Base-by-base conservation (phyloP, 1,140 invertebrate genomes). In the Anagrus nilaparvatae region DNA sequence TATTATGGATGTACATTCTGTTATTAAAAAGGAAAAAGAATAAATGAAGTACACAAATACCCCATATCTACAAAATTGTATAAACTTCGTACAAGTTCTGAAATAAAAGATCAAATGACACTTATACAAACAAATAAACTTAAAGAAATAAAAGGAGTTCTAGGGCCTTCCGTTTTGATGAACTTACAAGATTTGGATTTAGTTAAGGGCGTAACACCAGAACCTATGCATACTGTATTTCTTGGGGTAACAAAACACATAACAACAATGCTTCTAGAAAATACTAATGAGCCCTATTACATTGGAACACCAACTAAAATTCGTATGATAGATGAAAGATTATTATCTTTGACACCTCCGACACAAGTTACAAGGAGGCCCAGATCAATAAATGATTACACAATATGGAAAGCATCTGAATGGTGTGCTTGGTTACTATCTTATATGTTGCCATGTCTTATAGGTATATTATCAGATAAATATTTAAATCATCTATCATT, bases 381-480 rank as follows among this genome's bases (percentile, higher is more conserved):
- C 5, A 21, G 40, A 18, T n/a, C 10, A 23, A 19, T 49, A 4
- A 21, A 40, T 6, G 18, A 23, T 5, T 19, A 16, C 5, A 30
- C 31, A 2, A 21, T 38, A 35, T 53, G 44, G 40, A 49, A 51
- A 32, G 47, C 47, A 1, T 49, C 46, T 18, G 45, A 54, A 40
- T 51, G 47, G 47, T 30, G 36, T 2, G 35, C 39, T 37, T 53
- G 41, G 38, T n/a, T 45, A 12, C 9, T 47, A 25, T 42, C 35
- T 29, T 51, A 48, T 36, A 30, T 25, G 37, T 23, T 40, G n/a
- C 14, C 36, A n/a, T 40, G 47, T 16, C 18, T 53, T 1, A 20
- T 21, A 20, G 25, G 24, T 27, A 17, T 49, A 18, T 17, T 47
- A 9, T 21, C 14, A 5, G 32, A 34, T 13, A 30, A 44, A 27